phyloP scores from a whole-genome alignment of 2,797 vertebrate species.

The Eleutherodactylus coqui region DNA sequence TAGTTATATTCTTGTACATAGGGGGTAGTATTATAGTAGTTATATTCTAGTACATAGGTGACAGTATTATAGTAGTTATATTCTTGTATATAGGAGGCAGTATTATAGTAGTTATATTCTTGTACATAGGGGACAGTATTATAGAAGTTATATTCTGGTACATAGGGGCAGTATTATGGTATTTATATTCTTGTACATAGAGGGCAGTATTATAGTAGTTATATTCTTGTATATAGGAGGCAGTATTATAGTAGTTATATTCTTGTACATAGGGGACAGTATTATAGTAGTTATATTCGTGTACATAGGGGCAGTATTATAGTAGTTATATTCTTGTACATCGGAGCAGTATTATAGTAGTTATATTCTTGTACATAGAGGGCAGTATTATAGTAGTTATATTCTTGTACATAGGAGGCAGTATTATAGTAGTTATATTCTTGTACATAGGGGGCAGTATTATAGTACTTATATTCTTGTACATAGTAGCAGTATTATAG shows the following conservation, averaged over 20 bases:
- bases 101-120: slow-evolving; percentile 16
- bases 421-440: slow-evolving; percentile 19
- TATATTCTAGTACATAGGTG: no score
- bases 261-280: no score
- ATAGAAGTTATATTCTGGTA: slow-evolving; percentile 2
- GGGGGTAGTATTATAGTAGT: no score
- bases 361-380: slow-evolving; percentile 15
- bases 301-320: slow-evolving; percentile 12
- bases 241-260: no score
- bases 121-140: not conserved
- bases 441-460: slow-evolving; percentile 1
- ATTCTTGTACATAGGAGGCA: slow-evolving; percentile 4
- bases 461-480: not conserved
- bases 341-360: slow-evolving; percentile 3
- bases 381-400: slow-evolving; percentile 13
- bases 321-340: slow-evolving; percentile 16
- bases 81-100: not conserved
- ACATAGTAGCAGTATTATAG: slow-evolving; percentile 1
- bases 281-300: no score
- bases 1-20: no score
- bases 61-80: slow-evolving; percentile 24
- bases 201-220: no score
- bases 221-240: no score
- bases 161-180: not conserved
- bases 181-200: not conserved